A percentile compares a stretch with the other conserved stretches of the same genome.
These are phyloP conservation scores for Epinephelus malabaricus DNA, from an alignment of 2,797 vertebrate genomes.

Conservation along the genomic window DNA sequence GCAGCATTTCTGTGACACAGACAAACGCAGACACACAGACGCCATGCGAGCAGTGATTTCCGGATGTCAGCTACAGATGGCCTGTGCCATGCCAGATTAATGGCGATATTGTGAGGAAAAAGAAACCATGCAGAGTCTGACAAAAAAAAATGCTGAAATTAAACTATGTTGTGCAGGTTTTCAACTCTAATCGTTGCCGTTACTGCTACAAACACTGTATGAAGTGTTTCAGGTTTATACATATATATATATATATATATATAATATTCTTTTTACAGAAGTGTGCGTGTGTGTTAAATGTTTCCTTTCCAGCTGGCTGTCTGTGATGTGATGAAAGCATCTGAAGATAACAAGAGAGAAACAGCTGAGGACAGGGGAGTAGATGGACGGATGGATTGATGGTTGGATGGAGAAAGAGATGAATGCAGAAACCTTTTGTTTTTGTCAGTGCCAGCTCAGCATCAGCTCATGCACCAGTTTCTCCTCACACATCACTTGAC, in stretches of 20 bases:
- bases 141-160: slow-evolving; percentile 5
- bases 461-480: slow-evolving; percentile 29
- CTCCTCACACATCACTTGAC: slow-evolving; percentile 23
- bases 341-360: slow-evolving; percentile 13
- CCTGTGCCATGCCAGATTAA: slow-evolving; percentile 67
- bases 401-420: slow-evolving; percentile 8
- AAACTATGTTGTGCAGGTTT: slow-evolving; percentile 21
- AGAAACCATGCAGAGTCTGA: slow-evolving; percentile 24
- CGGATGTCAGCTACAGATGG: slow-evolving; percentile 78
- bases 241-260: background rate
- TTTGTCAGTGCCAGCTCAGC: slow-evolving; percentile 34
- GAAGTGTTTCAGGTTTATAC: background rate
- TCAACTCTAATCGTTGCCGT: background rate
- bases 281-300: slow-evolving; percentile 4
- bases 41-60: slow-evolving; percentile 73
- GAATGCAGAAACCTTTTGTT: slow-evolving; percentile 18
- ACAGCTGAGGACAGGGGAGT: slow-evolving; percentile 29
- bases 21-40: slow-evolving; percentile 62
- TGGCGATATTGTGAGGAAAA: slow-evolving; percentile 27
- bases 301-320: slow-evolving; percentile 33
- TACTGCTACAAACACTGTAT: background rate
- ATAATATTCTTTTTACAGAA: background rate
- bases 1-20: slow-evolving; percentile 56
- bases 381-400: slow-evolving; percentile 5
- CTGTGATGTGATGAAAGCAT: slow-evolving; percentile 30